Evolutionary conservation across 2,113 vertebrate genomes (phyloP), one percentile per base, ranked within the genome.

Genomic region (Psilopsiagon aurifrons): DNA sequence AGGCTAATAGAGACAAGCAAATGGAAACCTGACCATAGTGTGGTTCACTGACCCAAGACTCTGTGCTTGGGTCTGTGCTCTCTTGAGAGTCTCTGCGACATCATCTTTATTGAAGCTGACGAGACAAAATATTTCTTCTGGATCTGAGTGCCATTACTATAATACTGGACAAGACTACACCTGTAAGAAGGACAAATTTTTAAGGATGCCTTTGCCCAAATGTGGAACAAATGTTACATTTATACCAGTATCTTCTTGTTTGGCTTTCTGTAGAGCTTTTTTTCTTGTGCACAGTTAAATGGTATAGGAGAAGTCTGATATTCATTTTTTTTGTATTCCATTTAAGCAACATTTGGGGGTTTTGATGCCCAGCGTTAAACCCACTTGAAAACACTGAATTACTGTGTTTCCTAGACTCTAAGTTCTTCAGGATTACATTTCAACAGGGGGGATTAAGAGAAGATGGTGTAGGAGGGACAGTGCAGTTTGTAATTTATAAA

Each of bases 331-430:
- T 76, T 79, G 5, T 62, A 47, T 73, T 90, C 78, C 43, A 74
- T 35, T 85, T 60, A 88, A 93, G 49, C 31, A 70, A 54, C 15
- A n/a, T 86, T 77, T 93, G 60, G 5, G 46, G 49, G 41, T 46
- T 69, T 90, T 90, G 77, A 95, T 89, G 71, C 35, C 59, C 24
- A 43, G 75, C 90, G 55, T 92, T 64, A 74, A 33, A 69, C 33
- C 35, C 11, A 81, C 84, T 90, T 73, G 86, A 91, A 96, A 96
- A 86, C 55, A 89, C 5, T 49, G 66, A 74, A 24, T 79, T 77
- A 76, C 82, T 96, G 76, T 54, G 63, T 90, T 95, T 93, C 78
- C 69, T 70, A 73, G 33, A 59, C 47, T 86, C 2, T 13, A 47
- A 59, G 11, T 67, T 83, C 84, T 39, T 85, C 81, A 92, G 52